Conservation (phyloP, 92 coral and sea anemone genomes). For the Actinostola sp. region DNA sequence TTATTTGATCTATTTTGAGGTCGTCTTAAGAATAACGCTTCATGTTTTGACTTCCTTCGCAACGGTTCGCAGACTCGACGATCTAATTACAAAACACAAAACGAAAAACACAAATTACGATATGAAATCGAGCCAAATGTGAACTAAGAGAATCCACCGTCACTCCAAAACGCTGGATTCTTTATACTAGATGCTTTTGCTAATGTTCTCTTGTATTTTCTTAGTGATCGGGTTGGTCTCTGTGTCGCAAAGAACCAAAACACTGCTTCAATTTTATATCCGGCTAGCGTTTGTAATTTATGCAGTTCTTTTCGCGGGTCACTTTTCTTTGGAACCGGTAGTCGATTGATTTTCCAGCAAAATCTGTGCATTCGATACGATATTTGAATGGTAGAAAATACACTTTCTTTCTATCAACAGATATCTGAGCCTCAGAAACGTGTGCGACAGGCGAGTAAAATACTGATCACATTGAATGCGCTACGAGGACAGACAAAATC, state of each 20-base stretch:
- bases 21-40: not conserved
- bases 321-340: constrained; percentile 34
- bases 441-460: constrained; percentile 3
- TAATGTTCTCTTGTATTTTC: not conserved
- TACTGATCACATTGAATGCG: constrained; percentile 4
- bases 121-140: not conserved
- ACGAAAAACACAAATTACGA: not conserved
- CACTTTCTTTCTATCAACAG: not conserved
- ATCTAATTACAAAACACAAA: constrained; percentile 34
- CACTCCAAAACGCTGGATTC: not conserved
- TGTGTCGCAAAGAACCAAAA: constrained; percentile 15
- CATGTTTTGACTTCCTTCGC: constrained; percentile 36
- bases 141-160: not conserved
- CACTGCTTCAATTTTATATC: constrained; percentile 25
- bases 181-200: not conserved
- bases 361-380: constrained; percentile 33
- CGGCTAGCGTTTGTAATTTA: constrained; percentile 44
- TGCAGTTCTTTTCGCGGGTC: constrained; percentile 40
- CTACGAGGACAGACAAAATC: not conserved
- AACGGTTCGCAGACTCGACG: constrained; percentile 22
- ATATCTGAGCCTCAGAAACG: not conserved
- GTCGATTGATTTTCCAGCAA: constrained; percentile 8
- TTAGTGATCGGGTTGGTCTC: not conserved
- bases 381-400: not conserved
- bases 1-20: not conserved